Conservation (phyloP, 2,888 invertebrate species). For the Acleris emargana region DNA sequence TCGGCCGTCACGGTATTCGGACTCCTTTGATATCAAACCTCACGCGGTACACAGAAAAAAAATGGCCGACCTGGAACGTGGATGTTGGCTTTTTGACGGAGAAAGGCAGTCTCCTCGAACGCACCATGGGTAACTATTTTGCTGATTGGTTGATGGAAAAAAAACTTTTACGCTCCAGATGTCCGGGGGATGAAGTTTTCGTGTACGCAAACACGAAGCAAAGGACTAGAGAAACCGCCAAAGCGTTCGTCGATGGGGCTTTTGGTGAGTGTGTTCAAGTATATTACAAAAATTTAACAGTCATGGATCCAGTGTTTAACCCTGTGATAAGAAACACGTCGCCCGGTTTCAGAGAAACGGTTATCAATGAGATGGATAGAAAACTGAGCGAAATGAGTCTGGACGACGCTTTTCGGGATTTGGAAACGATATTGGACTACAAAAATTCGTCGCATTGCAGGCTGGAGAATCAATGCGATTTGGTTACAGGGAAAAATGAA, state of each 20-base stretch:
- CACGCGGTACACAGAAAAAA: slow-evolving; percentile 2
- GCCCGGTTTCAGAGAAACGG: slow-evolving; percentile 45
- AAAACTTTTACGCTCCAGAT: slow-evolving; percentile 50
- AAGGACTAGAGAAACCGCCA: slow-evolving; percentile 62
- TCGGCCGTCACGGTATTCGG: slow-evolving; percentile 20
- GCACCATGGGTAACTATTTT: slow-evolving; percentile 63
- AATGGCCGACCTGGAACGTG: slow-evolving; percentile 16
- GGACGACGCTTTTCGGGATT: slow-evolving; percentile 47
- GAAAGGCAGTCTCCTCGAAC: slow-evolving; percentile 65
- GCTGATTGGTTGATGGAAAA: slow-evolving; percentile 56
- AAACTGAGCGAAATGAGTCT: slow-evolving; percentile 52
- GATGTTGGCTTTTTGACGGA: slow-evolving; percentile 54
- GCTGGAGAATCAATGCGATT: slow-evolving; percentile 53
- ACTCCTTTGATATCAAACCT: slow-evolving; percentile 5
- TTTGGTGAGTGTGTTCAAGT: slow-evolving; percentile 60
- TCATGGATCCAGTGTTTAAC: slow-evolving; percentile 59
- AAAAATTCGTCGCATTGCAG: slow-evolving; percentile 57
- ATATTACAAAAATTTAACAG: slow-evolving; percentile 47
- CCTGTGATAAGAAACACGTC: slow-evolving; percentile 55
- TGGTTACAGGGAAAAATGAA: slow-evolving; percentile 46
- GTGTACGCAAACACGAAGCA: slow-evolving; percentile 64
- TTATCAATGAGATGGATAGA: slow-evolving; percentile 53
- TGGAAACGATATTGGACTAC: slow-evolving; percentile 60
- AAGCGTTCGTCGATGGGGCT: slow-evolving; percentile 57
- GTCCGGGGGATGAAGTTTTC: slow-evolving; percentile 53